phyloP scores from a whole-genome alignment of 2,113 vertebrate genomes.

The Chaetura pelagica region DNA sequence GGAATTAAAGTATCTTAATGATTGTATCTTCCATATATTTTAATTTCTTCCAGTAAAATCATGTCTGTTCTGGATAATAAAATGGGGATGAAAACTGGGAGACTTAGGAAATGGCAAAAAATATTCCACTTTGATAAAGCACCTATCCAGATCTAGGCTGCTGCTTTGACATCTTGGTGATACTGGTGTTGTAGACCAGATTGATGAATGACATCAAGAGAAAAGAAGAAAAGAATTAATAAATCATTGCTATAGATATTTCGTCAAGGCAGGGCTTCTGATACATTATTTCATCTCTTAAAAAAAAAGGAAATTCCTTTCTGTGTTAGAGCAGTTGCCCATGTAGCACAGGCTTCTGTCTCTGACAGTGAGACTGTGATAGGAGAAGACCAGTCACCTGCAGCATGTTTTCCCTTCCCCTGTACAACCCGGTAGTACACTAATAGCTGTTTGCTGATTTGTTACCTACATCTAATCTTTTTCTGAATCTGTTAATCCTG shows the following conservation, averaged over 20 bases:
- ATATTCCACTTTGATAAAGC: not conserved
- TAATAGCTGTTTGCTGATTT: not conserved
- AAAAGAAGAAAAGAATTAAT: not conserved
- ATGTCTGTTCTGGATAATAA: not conserved
- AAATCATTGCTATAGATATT: not conserved
- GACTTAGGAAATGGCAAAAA: not conserved
- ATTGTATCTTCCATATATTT: not conserved
- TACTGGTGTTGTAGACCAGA: not conserved
- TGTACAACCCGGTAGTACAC: accelerated
- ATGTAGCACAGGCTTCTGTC: not conserved
- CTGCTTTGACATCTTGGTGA: not conserved
- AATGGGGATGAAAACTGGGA: not conserved
- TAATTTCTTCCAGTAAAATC: not conserved
- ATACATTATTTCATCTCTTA: not conserved
- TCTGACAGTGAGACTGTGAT: not conserved
- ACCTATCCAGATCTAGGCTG: not conserved
- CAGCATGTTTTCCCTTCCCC: not conserved
- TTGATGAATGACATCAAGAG: not conserved
- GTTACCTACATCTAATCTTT: not conserved
- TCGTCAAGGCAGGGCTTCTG: not conserved
- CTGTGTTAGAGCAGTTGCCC: not conserved
- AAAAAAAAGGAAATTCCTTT: not conserved
- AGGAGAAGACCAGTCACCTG: not conserved
- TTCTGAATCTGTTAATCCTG: not conserved
- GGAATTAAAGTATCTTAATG: not conserved